Base-by-base conservation (phyloP, 1,140 invertebrate genomes). In the Drosophila malerkotliana region DNA sequence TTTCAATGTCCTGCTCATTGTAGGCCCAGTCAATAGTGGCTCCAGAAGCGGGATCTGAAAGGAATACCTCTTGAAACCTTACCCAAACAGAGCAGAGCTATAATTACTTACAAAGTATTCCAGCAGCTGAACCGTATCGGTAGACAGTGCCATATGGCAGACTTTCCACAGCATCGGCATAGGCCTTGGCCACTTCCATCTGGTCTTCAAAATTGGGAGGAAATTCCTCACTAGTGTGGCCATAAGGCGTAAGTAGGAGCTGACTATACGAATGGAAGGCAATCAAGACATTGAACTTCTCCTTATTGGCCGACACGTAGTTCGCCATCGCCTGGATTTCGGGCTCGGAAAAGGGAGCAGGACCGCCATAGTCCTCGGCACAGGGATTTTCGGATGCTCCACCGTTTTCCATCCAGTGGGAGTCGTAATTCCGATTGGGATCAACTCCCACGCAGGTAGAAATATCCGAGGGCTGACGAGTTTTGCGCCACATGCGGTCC, bases 301-400 rank as follows among this genome's bases (percentile, higher is more conserved):
- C 60, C 10, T 87, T 92, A 21, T 94, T 92, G 3, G 91, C 74
- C 28, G 91, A 72, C 1, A 96, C 88, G 53, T 93, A 95, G 10
- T 94, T 90, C 0, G 94, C 92, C 6, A 97, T 90, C 3, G 94
- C 93, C 34, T 91, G 91, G 0, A 95, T 94, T 91, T 98, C 97
- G 0, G 93, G 92, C 92, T 98, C 97, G 0, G 96, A 97, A 72
- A 96, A 97, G 0, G 96, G 91, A n/a, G 92, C 90, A 0, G 93
- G 90, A 0, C 97, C 97, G 9, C 94, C 95, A 83, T 95, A 98
- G 9, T 92, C 94, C 0, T 96, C 94, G 2, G 91, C 92, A 66
- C 96, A 96, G 0, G 94, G 94, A 77, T 91, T 41, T 0, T 7
- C 0, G 0, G 79, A 89, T 5, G 77, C 78, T 0, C 90, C 85